Evolutionary conservation across 1,140 invertebrate species (phyloP), one percentile per base, ranked within the genome.

Genomic region (Brachionus paranguensis): DNA sequence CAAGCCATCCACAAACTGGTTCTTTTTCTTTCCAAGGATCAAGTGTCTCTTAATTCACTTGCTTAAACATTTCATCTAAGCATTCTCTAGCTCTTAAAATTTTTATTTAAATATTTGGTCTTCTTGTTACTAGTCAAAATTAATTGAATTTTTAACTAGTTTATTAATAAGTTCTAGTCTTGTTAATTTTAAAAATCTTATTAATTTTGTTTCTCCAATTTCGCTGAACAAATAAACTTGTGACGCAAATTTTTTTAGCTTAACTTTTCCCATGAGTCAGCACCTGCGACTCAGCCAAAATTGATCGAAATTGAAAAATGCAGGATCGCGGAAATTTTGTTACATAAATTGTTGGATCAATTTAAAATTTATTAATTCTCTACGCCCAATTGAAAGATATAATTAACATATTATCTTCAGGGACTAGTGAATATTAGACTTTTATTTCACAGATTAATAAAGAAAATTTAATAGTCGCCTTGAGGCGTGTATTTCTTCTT

Each of bases 91-190:
- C 33, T 68, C 3, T 29, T 4, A 33, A 68, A 68, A 33, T 29
- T 29, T 37, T 68, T 33, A 68, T 33, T 68, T 41, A 68, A 68
- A 68, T 68, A 68, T 68, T 68, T 68, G 33, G 65, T 33, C 33
- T 68, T 68, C 33, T 68, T 41, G 65, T 68, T 33, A 29, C 27
- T 17, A 68, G 33, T 68, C 33, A 68, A 68, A 68, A 68, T 68
- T 68, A 68, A 68, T 68, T 68, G 65, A 68, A 68, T 68, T 68
- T 68, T 68, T 68, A 68, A 68, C 65, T 68, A 68, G 33, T 41
- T 68, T 68, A 60, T 60, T 60, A 60, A 60, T 60, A 20, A 60
- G 2, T 20, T 20, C n/a, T 20, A 60, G n/a, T 17, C 53, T 60
- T 60, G n/a, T 60, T 20, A 60, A 60, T 60, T 60, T 60, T 27